These are phyloP conservation scores for Thumatha senex DNA, from an alignment of 2,888 invertebrate species.

Conservation along the genomic window DNA sequence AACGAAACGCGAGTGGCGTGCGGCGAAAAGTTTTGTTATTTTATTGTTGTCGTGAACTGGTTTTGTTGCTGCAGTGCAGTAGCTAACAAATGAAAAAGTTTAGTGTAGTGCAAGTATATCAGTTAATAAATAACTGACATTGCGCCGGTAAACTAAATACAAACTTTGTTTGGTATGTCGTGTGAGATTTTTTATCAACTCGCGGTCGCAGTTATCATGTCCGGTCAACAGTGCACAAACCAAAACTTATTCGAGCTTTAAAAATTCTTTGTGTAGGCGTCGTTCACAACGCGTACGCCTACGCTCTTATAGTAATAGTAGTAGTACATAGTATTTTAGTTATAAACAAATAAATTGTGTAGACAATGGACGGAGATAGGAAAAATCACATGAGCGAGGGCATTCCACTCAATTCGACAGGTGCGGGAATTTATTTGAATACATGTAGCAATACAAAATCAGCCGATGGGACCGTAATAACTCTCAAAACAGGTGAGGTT, in stretches of 20 bases:
- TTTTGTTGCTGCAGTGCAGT: constrained; percentile 21
- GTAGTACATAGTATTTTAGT: constrained; percentile 31
- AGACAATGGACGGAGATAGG: constrained; percentile 69
- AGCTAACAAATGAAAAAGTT: constrained; percentile 19
- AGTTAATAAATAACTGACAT: constrained; percentile 13
- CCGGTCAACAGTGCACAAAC: constrained; percentile 44
- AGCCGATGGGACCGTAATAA: constrained; percentile 72
- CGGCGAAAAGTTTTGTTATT: constrained; percentile 49
- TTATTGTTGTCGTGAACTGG: constrained; percentile 54
- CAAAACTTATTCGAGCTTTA: constrained; percentile 67
- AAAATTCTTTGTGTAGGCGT: constrained; percentile 69
- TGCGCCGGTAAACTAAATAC: constrained; percentile 12
- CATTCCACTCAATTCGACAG: constrained; percentile 68
- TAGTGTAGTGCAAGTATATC: constrained; percentile 21
- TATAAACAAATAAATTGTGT: constrained; percentile 39
- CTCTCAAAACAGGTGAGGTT: constrained; percentile 74
- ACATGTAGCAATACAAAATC: constrained; percentile 68
- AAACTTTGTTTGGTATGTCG: constrained; percentile 45
- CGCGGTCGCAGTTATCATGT: constrained; percentile 55
- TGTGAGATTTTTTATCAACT: constrained; percentile 57
- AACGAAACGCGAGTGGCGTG: constrained; percentile 39
- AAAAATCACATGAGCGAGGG: constrained; percentile 72
- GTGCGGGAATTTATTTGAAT: constrained; percentile 75
- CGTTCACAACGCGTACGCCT: constrained; percentile 62
- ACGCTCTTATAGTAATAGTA: constrained; percentile 57